Conservation (phyloP, 2,113 vertebrate species). For the Stercorarius parasiticus region DNA sequence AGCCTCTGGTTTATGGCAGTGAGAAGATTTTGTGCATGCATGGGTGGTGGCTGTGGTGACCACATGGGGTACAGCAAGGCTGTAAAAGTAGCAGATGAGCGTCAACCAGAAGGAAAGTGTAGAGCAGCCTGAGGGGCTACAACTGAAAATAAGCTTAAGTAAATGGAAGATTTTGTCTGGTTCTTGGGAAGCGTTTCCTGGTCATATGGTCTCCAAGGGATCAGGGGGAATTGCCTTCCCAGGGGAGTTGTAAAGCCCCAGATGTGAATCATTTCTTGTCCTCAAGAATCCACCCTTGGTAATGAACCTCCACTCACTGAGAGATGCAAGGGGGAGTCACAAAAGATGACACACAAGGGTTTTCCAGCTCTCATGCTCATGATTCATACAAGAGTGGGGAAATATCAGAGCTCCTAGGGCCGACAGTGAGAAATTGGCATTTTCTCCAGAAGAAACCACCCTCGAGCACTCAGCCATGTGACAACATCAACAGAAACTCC, state of each 20-base stretch:
- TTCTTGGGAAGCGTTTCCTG: neutral
- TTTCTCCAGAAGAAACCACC: constrained; percentile 33
- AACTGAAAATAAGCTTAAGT: neutral
- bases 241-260: neutral
- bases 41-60: neutral
- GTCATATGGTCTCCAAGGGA: neutral
- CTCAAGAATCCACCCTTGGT: neutral
- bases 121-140: neutral
- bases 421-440: constrained; percentile 21
- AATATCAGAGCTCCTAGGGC: constrained; percentile 16
- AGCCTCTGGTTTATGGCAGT: neutral
- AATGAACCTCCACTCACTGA: neutral
- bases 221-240: neutral
- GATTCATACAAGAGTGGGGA: constrained; percentile 47
- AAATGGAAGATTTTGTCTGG: neutral
- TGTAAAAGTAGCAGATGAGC: neutral
- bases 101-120: neutral
- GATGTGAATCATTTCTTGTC: neutral
- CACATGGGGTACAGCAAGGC: neutral
- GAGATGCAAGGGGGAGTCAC: neutral
- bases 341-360: constrained; percentile 27
- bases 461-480: neutral
- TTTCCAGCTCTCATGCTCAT: constrained; percentile 12
- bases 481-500: constrained; percentile 8
- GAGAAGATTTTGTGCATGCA: neutral